Evolutionary conservation across 2,888 invertebrate genomes (phyloP), one percentile per base, ranked within the genome.

Genomic region (Atrina japonica): DNA sequence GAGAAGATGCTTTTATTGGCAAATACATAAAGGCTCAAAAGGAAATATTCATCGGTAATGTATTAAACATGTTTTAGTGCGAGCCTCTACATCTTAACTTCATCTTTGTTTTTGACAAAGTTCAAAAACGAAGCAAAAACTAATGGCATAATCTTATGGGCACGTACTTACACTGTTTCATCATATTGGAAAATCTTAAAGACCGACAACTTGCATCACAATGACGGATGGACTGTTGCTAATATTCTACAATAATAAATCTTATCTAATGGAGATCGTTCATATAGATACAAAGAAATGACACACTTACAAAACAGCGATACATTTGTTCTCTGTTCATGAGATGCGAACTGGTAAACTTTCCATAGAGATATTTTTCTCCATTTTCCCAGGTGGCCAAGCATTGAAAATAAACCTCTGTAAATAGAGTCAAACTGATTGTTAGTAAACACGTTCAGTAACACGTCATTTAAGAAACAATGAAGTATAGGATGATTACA

Each of bases 311-410:
- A 92, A 97, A 97, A 92, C 98, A 98, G 81, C 97, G 93, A 92
- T 96, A 98, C 80, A 79, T 82, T 41, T 96, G 94, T 90, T 97
- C 97, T 90, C 97, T 97, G 92, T 96, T 96, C 88, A 95, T 95
- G 82, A 96, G 95, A 72, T 81, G 78, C 0, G 82, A 76, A 6
- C 84, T 83, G 0, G 83, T 81, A 60, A 89, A 88, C 63, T 83
- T 83, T 9, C 88, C 88, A 75, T 88, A 89, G 61, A 89, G 72
- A 70, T 84, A 88, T 14, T 83, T 84, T 41, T 86, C 86, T 0
- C 86, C 87, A 50, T 82, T 85, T 66, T 80, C 82, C 87, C 87
- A 87, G 1, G 82, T 84, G 5, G 87, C 86, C 56, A 86, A 55
- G 64, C 87, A 87, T 65, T 86, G 86, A 75, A 87, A 87, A 52